Evolutionary conservation across 2,797 vertebrate species (phyloP).

Genomic region (Semotilus atromaculatus): DNA sequence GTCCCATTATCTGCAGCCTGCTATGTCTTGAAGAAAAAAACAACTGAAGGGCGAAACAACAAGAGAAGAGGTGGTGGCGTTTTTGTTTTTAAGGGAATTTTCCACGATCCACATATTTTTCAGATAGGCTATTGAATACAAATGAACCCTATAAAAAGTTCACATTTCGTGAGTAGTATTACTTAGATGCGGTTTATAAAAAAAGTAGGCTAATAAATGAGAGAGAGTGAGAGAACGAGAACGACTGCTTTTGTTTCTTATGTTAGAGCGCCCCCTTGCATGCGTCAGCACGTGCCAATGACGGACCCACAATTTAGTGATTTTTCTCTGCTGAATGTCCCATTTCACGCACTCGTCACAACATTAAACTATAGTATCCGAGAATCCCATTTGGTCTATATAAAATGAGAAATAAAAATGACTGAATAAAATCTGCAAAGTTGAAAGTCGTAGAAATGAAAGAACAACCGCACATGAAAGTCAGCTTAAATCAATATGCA

Average conservation of each 20-base stretch:
- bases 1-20: slow-evolving; percentile 56
- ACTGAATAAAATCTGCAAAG: neutral
- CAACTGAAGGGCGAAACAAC: neutral
- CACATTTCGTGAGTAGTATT: neutral
- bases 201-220: neutral
- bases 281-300: slow-evolving; percentile 4
- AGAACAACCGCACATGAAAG: neutral
- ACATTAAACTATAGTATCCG: neutral
- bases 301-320: neutral
- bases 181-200: neutral
- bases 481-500: neutral
- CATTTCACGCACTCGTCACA: neutral
- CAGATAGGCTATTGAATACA: neutral
- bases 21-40: neutral
- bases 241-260: slow-evolving; percentile 64
- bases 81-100: neutral
- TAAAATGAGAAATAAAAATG: neutral
- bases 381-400: neutral
- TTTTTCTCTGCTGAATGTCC: neutral
- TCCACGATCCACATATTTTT: neutral
- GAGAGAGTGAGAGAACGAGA: slow-evolving; percentile 9
- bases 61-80: neutral
- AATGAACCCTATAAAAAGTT: neutral
- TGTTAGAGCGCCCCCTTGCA: slow-evolving; percentile 90
- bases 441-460: neutral